Conservation (phyloP, 2,888 invertebrate species). For the Oligia fasciuncula region DNA sequence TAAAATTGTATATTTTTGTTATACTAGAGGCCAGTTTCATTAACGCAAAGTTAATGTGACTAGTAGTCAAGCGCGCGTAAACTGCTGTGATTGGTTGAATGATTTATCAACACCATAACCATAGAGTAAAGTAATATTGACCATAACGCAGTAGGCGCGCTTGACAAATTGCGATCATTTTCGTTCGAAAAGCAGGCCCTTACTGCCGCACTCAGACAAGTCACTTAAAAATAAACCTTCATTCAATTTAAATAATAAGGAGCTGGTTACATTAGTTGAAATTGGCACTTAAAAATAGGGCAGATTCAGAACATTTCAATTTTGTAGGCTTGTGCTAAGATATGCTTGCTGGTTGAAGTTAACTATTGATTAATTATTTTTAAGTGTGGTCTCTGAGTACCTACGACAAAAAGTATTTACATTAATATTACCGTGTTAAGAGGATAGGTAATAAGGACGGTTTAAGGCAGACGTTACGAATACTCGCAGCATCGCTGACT, state of each 20-base stretch:
- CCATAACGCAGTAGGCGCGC: background rate
- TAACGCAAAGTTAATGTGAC: background rate
- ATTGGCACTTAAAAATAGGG: background rate
- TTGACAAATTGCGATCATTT: background rate
- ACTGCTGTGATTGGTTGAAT: background rate
- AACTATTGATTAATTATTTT: background rate
- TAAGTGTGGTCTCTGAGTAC: background rate
- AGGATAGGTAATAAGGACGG: conserved; percentile 16
- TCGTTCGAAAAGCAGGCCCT: background rate
- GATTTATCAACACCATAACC: background rate
- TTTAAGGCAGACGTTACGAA: conserved; percentile 13
- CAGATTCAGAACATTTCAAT: background rate
- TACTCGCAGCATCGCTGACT: background rate
- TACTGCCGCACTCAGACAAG: background rate
- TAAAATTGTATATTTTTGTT: background rate
- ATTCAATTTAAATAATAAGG: background rate
- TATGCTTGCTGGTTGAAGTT: background rate
- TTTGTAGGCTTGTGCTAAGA: background rate
- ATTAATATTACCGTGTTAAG: background rate
- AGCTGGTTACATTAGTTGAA: background rate
- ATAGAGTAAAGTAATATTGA: too few relatives aligned
- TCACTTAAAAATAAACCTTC: background rate
- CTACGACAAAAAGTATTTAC: background rate
- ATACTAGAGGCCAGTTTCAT: background rate
- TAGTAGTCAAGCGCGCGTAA: background rate